Evolutionary conservation across 2,888 invertebrate genomes (phyloP), one percentile per base, ranked within the genome.

Genomic region (Julus scanicus): DNA sequence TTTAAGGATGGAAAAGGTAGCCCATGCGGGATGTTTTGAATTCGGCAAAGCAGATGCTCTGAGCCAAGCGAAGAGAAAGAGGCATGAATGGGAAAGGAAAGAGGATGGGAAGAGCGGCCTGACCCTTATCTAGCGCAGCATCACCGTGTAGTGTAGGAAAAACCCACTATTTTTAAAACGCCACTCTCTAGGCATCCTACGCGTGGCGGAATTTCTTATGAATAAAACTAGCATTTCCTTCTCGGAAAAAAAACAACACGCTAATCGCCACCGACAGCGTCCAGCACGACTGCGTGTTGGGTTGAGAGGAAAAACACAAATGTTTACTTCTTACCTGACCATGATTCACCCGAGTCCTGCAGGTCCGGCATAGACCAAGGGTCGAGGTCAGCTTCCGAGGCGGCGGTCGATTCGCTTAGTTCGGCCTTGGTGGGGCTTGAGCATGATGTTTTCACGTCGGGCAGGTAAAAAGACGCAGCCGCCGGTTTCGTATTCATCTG

Each of bases 311-410:
- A n/a, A 48, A 48, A 86, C 40, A 86, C n/a, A n/a, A 83, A 17
- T 37, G 39, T 29, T 80, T 88, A 37, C 29, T 86, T 37, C 88
- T 89, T 89, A 90, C 90, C 90, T 89, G 90, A 85, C 90, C 90
- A 90, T 49, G 89, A 85, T 6, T 89, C 89, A 9, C 90, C 89
- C 37, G 88, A 87, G 71, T 90, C 90, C 49, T 89, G 89, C 11
- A 90, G 84, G 44, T 90, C 90, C n/a, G 89, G 89, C 63, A 89
- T 29, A 39, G 90, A 90, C 90, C 90, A 90, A 15, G 90, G 90
- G 84, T 90, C 90, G 20, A 89, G 88, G 53, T 90, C 90, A 5
- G 84, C 89, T 1, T 89, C 87, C 11, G 80, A 40, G 2, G 89
- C 88, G 40, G 88, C 88, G 57, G 89, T 88, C 13, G 89, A 89